Conservation (phyloP, 2,113 vertebrate species). For the Piprites chloris region DNA sequence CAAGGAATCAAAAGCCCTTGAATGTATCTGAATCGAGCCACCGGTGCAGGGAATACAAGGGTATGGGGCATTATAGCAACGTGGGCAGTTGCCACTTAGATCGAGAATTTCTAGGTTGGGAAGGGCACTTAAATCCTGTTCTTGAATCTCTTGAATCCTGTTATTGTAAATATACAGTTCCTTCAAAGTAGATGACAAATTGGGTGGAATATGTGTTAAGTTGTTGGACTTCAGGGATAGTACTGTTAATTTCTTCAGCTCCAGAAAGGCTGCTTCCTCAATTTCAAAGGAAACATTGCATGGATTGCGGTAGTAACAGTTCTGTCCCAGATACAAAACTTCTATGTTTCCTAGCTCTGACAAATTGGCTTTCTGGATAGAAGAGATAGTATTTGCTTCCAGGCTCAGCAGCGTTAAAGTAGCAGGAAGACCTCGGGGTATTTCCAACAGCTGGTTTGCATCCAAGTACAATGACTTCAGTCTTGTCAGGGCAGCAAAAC, state of each 20-base stretch:
- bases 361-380: constrained; percentile 77
- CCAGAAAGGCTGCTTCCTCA: constrained; percentile 79
- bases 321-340: constrained; percentile 87
- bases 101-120: constrained; percentile 86
- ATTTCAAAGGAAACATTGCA: constrained; percentile 86
- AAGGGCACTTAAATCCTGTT: constrained; percentile 81
- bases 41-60: constrained; percentile 85
- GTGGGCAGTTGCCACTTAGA: constrained; percentile 92
- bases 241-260: constrained; percentile 78
- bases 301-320: constrained; percentile 93
- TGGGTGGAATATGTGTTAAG: constrained; percentile 79
- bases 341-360: constrained; percentile 80
- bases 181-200: constrained; percentile 79
- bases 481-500: constrained; percentile 76
- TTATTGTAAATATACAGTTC: constrained; percentile 93
- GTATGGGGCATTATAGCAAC: constrained; percentile 90
- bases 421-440: constrained; percentile 83
- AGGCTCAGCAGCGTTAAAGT: constrained; percentile 85
- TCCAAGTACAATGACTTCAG: constrained; percentile 88
- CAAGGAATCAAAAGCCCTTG: constrained; percentile 78
- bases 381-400: constrained; percentile 87
- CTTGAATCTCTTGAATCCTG: constrained; percentile 73
- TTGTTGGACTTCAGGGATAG: constrained; percentile 92
- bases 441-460: constrained; percentile 84
- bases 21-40: constrained; percentile 73